Percentiles rank a stretch among this genome's conserved stretches.
phyloP scores from a whole-genome alignment of 2,113 vertebrate species.

The Collichthys lucidus region DNA sequence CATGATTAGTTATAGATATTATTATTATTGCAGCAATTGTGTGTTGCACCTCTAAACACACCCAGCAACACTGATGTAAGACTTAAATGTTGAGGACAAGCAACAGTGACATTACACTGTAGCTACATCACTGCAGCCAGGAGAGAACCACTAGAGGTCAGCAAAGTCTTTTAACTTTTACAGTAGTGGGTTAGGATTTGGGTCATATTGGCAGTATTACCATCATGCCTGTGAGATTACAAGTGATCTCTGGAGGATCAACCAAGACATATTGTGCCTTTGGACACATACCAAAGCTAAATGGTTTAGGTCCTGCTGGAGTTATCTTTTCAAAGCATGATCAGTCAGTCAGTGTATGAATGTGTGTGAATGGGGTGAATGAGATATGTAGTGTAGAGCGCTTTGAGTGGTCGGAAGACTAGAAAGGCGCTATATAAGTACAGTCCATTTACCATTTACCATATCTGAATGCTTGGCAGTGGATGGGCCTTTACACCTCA shows the following conservation, averaged over 20 bases:
- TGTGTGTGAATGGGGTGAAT: too few relatives aligned
- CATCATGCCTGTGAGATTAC: neutral
- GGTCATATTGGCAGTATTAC: neutral
- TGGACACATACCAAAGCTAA: neutral
- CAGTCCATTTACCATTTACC: too few relatives aligned
- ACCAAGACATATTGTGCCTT: neutral
- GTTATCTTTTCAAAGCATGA: neutral
- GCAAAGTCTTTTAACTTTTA: neutral
- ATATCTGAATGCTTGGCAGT: too few relatives aligned
- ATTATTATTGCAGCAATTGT: neutral
- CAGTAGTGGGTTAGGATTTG: too few relatives aligned
- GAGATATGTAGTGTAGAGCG: too few relatives aligned
- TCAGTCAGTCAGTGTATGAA: too few relatives aligned
- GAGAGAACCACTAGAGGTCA: slow-evolving; percentile 19
- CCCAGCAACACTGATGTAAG: neutral
- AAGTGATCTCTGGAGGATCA: neutral
- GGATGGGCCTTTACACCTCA: neutral
- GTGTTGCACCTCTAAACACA: neutral
- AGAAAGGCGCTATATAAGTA: too few relatives aligned
- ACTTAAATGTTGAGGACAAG: neutral
- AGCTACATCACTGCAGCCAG: neutral
- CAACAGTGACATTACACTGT: neutral
- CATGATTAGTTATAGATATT: neutral
- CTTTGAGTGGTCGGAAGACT: too few relatives aligned
- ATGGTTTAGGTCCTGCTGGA: neutral